A percentile compares a stretch with the other conserved stretches of the same genome.
Conservation (phyloP, 92 coral and sea anemone species). For the Bergia puertoricense region DNA sequence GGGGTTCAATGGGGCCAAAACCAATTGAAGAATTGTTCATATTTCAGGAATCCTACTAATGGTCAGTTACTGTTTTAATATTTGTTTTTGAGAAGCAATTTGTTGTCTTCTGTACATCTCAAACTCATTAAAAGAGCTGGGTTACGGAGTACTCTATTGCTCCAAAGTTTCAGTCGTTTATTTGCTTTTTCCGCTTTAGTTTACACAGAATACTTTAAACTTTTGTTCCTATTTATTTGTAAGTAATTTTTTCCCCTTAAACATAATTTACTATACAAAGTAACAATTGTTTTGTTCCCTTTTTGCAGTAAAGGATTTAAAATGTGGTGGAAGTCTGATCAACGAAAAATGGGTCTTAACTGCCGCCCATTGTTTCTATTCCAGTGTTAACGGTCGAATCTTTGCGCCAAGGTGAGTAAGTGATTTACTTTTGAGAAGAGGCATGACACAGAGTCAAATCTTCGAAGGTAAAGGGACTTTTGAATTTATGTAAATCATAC, state of each 20-base stretch:
- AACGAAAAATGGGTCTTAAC: slow-evolving; percentile 75
- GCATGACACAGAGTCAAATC: neutral
- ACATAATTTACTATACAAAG: neutral
- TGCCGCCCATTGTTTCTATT: slow-evolving; percentile 72
- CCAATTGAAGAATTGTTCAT: no score
- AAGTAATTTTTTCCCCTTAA: neutral
- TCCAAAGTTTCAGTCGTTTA: no score
- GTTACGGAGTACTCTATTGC: no score
- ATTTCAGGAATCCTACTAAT: no score
- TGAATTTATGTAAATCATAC: neutral
- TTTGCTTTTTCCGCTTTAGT: no score
- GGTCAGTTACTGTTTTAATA: no score
- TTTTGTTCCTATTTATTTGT: no score
- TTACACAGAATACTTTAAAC: no score
- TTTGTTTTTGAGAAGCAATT: no score
- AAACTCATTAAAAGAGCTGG: no score
- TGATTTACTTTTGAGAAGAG: neutral
- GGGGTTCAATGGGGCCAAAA: no score
- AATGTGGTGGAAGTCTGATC: slow-evolving; percentile 73
- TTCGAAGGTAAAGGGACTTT: neutral
- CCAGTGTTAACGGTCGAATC: slow-evolving; percentile 49
- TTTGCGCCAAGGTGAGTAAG: slow-evolving; percentile 52
- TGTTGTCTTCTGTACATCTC: no score
- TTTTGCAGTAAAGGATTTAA: slow-evolving; percentile 15
- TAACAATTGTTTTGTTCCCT: neutral